Conservation (phyloP, 1,140 invertebrate genomes). For the Camponotus floridanus region DNA sequence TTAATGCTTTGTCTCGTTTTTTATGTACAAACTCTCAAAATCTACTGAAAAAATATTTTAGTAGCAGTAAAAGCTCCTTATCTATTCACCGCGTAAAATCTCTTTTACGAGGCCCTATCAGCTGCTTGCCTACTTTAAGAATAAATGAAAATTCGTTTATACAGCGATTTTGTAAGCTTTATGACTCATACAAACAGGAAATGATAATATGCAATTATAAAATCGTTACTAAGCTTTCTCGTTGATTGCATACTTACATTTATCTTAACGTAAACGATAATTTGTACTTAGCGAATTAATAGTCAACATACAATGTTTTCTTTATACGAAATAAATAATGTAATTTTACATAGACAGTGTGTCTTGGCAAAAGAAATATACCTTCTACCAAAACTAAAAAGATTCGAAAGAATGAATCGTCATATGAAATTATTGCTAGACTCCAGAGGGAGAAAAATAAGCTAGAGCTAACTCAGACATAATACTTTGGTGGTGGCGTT, state of each 20-base stretch:
- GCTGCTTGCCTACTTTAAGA: not conserved
- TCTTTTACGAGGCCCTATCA: slow-evolving; percentile 8
- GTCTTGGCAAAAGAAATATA: not conserved
- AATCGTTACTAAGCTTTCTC: not conserved
- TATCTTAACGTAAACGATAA: slow-evolving; percentile 2
- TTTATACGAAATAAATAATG: not conserved
- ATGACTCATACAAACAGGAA: not conserved
- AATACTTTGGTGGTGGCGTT: slow-evolving; percentile 67
- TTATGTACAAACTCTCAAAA: slow-evolving; percentile 27
- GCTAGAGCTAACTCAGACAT: slow-evolving; percentile 72
- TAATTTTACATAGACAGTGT: not conserved
- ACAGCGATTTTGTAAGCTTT: not conserved
- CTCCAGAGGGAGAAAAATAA: slow-evolving; percentile 70
- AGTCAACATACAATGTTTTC: not conserved
- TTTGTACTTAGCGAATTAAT: not conserved
- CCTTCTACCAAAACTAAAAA: slow-evolving; percentile 32
- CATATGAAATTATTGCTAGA: slow-evolving; percentile 66
- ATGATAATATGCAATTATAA: slow-evolving; percentile 3
- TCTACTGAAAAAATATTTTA: slow-evolving; percentile 61
- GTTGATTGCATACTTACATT: not conserved
- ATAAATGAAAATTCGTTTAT: slow-evolving; percentile 19
- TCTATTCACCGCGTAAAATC: slow-evolving; percentile 15
- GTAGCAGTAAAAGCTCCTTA: not conserved
- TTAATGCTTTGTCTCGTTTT: slow-evolving; percentile 40
- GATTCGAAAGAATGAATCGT: slow-evolving; percentile 68